Evolutionary conservation across 2,797 vertebrate species (phyloP).

Genomic region (Threskiornis aethiopicus): DNA sequence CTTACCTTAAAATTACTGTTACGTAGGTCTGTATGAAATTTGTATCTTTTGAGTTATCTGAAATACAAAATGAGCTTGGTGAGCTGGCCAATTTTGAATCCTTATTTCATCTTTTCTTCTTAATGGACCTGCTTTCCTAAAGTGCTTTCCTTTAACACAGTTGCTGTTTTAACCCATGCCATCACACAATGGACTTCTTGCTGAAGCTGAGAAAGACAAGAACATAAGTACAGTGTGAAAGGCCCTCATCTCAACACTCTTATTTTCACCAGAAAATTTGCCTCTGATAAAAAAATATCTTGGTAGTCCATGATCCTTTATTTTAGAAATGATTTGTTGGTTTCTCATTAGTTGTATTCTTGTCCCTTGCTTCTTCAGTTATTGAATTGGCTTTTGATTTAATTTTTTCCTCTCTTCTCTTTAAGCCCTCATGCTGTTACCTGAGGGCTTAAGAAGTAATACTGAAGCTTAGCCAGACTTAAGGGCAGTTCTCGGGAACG

Average conservation of each 20-base stretch:
- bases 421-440: not conserved
- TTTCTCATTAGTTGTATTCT: not conserved
- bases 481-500: not conserved
- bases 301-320: not conserved
- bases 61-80: not conserved
- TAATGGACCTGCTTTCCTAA: not conserved
- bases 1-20: not conserved
- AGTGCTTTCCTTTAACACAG: not conserved
- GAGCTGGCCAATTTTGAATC: not conserved
- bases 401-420: not conserved
- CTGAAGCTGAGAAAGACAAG: not conserved
- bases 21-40: not conserved
- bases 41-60: not conserved
- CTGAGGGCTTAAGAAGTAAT: not conserved
- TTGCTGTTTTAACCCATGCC: not conserved
- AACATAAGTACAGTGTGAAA: not conserved
- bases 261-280: not conserved
- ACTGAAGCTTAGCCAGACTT: not conserved
- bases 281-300: not conserved
- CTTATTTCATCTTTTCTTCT: slow-evolving; percentile 27
- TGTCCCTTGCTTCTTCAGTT: not conserved
- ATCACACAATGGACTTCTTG: not conserved
- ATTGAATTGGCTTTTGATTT: not conserved
- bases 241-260: not conserved
- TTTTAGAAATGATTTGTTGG: not conserved